A percentile compares a stretch with the other conserved stretches of the same genome.
These are phyloP conservation scores for Tokudaia muenninki DNA, from an alignment of 2,797 vertebrate genomes.

Conservation along the genomic window DNA sequence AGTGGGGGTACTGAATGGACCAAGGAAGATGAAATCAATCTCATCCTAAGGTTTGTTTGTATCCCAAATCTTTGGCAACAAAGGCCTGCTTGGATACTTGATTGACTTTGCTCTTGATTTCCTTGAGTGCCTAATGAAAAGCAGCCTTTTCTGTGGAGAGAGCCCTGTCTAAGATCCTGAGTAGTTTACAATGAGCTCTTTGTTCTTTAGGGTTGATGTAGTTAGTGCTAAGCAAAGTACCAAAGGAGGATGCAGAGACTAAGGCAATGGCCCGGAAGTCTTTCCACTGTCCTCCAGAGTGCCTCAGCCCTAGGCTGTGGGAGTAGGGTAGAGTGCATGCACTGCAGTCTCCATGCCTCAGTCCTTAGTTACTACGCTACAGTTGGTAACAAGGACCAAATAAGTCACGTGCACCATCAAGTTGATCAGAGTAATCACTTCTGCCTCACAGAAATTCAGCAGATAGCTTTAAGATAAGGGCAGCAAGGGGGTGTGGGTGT, in stretches of 20 bases:
- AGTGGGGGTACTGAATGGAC: slow-evolving; percentile 99
- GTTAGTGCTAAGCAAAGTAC: slow-evolving; percentile 86
- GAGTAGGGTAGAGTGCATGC: slow-evolving; percentile 14
- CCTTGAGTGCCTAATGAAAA: slow-evolving; percentile 44
- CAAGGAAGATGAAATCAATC: slow-evolving; percentile 97
- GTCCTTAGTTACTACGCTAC: slow-evolving; percentile 80
- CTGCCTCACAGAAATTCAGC: neutral
- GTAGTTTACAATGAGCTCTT: slow-evolving; percentile 84
- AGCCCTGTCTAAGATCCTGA: slow-evolving; percentile 81
- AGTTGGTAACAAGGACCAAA: slow-evolving; percentile 68
- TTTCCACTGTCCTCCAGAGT: slow-evolving; percentile 81
- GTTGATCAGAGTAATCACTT: neutral
- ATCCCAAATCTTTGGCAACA: slow-evolving; percentile 47
- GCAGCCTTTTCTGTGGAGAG: slow-evolving; percentile 75
- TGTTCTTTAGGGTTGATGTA: slow-evolving; percentile 87
- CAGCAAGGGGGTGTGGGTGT: neutral
- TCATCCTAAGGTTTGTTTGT: slow-evolving; percentile 93
- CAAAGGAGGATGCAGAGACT: slow-evolving; percentile 88
- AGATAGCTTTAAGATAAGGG: slow-evolving; percentile 1
- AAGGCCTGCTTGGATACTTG: neutral
- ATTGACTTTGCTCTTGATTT: slow-evolving; percentile 38
- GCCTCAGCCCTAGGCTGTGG: slow-evolving; percentile 80
- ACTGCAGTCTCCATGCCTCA: slow-evolving; percentile 86
- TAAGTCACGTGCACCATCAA: neutral
- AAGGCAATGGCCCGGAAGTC: slow-evolving; percentile 83